These are phyloP conservation scores for Rhimphoctona megacephalus DNA, from an alignment of 2,888 invertebrate genomes.

Conservation along the genomic window DNA sequence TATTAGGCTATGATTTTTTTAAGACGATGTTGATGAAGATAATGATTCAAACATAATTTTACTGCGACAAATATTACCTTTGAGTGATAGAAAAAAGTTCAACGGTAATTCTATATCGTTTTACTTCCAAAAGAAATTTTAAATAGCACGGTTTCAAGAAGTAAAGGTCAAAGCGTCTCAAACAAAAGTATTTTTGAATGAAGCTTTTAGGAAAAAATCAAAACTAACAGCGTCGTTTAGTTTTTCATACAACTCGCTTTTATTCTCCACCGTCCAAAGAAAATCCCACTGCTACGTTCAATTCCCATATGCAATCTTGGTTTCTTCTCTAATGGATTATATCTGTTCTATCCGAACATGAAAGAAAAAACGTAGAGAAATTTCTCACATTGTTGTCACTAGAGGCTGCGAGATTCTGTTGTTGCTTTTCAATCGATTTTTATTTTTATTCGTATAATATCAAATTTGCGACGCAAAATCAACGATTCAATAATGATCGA, in stretches of 20 bases:
- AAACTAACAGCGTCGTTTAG: neutral
- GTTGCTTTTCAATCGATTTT: neutral
- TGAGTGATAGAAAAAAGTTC: no score
- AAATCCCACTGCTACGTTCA: conserved; percentile 46
- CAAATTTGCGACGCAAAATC: neutral
- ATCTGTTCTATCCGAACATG: conserved; percentile 24
- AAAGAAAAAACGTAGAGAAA: neutral
- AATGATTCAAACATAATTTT: neutral
- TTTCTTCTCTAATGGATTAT: conserved; percentile 58
- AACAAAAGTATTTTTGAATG: neutral
- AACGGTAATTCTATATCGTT: neutral
- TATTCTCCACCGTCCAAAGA: conserved; percentile 25
- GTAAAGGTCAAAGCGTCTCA: neutral
- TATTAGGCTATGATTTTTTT: neutral
- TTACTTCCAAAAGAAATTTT: neutral
- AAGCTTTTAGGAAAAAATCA: neutral
- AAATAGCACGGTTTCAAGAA: neutral
- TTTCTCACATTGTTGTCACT: neutral
- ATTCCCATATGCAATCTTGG: conserved; percentile 71
- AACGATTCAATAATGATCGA: conserved; percentile 12
- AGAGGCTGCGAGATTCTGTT: neutral
- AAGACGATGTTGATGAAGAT: neutral
- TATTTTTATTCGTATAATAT: neutral
- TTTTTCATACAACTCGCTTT: conserved; percentile 43
- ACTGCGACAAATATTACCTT: neutral